Percentiles rank a stretch among this genome's conserved stretches.
Conservation (phyloP, 2,888 invertebrate genomes). For the Salticus scenicus region DNA sequence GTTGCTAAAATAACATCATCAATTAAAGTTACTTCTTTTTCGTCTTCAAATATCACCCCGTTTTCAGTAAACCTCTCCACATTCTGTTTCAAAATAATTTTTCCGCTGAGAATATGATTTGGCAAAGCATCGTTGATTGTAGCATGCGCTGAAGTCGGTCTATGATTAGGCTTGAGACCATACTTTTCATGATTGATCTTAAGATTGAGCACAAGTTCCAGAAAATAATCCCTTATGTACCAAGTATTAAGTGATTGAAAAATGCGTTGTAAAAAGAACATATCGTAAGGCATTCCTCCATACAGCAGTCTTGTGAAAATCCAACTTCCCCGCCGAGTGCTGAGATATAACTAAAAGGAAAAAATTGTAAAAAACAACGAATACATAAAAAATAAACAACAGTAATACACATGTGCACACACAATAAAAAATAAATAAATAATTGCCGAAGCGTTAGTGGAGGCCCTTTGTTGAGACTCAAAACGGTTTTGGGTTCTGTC, state of each 20-base stretch:
- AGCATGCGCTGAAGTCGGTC: constrained; percentile 73
- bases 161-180: constrained; percentile 75
- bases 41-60: constrained; percentile 73
- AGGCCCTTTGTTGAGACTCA: too few species aligned
- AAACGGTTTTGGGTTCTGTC: too few species aligned
- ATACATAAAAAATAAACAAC: not conserved
- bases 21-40: constrained; percentile 73
- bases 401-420: too few species aligned
- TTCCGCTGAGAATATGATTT: constrained; percentile 76
- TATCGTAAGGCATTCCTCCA: constrained; percentile 76
- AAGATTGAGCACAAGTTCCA: constrained; percentile 72
- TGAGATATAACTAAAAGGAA: constrained; percentile 75
- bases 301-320: constrained; percentile 76
- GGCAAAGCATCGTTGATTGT: constrained; percentile 77
- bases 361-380: not conserved
- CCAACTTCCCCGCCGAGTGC: constrained; percentile 78
- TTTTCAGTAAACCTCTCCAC: constrained; percentile 73
- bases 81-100: constrained; percentile 74
- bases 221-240: not conserved
- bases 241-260: constrained; percentile 27
- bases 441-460: too few species aligned
- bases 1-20: constrained; percentile 76
- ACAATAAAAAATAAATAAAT: too few species aligned
- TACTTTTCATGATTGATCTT: constrained; percentile 76
- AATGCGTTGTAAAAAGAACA: constrained; percentile 38